Evolutionary conservation across 2,113 vertebrate species (phyloP).

Genomic region (Rhombomys opimus): DNA sequence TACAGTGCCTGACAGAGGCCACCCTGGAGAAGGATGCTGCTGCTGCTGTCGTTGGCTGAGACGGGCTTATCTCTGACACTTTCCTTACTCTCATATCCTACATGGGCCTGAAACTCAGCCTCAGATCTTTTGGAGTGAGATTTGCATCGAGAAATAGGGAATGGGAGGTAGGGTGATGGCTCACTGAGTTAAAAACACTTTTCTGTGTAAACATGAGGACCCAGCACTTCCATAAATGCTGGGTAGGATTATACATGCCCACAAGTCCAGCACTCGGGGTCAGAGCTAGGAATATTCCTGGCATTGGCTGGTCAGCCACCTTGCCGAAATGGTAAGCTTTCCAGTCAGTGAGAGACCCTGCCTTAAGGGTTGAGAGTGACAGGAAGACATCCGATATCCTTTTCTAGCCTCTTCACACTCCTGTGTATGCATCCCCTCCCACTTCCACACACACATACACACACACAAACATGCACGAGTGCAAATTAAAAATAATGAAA

Average conservation of each 20-base stretch:
- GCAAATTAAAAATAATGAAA: background rate
- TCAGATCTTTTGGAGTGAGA: background rate
- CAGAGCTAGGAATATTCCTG: background rate
- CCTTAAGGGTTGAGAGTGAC: background rate
- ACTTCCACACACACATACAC: background rate
- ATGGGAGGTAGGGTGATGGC: rapidly evolving
- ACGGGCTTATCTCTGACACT: too few relatives aligned
- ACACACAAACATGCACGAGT: background rate
- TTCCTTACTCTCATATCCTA: rapidly evolving
- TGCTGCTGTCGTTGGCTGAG: too few relatives aligned
- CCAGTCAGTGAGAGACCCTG: background rate
- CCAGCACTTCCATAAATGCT: background rate
- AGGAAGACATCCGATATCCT: too few relatives aligned
- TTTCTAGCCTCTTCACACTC: background rate
- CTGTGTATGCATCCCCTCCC: background rate
- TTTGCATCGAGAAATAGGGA: background rate
- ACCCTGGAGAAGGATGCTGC: rapidly evolving
- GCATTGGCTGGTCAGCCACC: background rate
- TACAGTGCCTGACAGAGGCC: rapidly evolving
- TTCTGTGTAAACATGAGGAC: background rate
- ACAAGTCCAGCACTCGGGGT: too few relatives aligned
- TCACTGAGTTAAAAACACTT: too few relatives aligned
- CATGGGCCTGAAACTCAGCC: too few relatives aligned
- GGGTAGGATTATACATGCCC: background rate
- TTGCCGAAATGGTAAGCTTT: background rate